These are phyloP conservation scores for Drosophila seclusa DNA, from an alignment of 2,888 invertebrate species.

Conservation along the genomic window DNA sequence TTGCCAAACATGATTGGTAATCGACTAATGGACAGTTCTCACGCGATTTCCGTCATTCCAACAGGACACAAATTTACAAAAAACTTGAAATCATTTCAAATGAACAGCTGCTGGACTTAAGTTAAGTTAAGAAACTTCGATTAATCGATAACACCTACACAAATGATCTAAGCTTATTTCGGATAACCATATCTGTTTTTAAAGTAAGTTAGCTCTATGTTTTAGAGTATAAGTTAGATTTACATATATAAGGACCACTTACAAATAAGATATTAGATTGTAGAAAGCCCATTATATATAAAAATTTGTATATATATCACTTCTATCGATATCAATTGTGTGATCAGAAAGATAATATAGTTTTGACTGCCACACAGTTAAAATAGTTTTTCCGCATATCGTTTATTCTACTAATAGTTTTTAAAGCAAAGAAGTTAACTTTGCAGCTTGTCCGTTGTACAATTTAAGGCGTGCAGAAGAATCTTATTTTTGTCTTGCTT, in stretches of 20 bases:
- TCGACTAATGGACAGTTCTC: neutral
- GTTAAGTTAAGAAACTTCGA: neutral
- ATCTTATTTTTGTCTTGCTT: conserved; percentile 1
- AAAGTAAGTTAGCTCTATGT: neutral
- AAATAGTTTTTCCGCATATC: neutral
- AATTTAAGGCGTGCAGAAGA: conserved; percentile 31
- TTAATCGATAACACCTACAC: neutral
- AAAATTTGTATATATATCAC: too few relatives aligned
- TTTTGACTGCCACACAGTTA: neutral
- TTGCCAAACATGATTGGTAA: conserved; percentile 20
- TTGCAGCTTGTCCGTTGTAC: conserved; percentile 1
- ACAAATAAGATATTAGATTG: neutral
- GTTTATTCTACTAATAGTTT: neutral
- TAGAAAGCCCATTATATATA: neutral
- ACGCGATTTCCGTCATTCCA: neutral
- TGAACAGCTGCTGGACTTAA: neutral
- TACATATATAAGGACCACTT: neutral
- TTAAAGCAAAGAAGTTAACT: neutral
- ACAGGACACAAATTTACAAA: neutral
- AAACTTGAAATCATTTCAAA: neutral
- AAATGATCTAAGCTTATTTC: neutral
- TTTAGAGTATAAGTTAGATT: neutral
- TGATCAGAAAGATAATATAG: too few relatives aligned
- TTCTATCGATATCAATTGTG: too few relatives aligned
- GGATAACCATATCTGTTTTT: neutral